Conservation (phyloP, 2,888 invertebrate species). For the Mongoloraphidia duomilia region DNA sequence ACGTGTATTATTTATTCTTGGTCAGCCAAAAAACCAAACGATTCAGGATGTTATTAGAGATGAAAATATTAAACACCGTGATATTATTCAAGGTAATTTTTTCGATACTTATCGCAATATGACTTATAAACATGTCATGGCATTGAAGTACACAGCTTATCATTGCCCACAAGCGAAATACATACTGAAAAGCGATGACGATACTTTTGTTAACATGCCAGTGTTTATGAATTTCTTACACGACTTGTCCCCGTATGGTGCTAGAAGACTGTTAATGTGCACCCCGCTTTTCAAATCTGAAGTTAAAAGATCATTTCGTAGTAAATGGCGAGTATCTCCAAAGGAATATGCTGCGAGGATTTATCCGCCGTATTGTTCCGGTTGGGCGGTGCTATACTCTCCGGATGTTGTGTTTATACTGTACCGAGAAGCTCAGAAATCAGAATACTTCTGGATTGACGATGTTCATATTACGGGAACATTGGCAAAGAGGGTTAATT, state of each 20-base stretch:
- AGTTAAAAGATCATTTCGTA: slow-evolving; percentile 46
- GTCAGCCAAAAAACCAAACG: slow-evolving; percentile 30
- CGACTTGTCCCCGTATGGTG: slow-evolving; percentile 43
- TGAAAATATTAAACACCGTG: slow-evolving; percentile 39
- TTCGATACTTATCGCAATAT: slow-evolving; percentile 65
- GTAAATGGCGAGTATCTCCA: slow-evolving; percentile 64
- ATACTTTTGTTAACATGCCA: slow-evolving; percentile 57
- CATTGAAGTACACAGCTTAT: slow-evolving; percentile 59
- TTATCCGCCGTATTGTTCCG: slow-evolving; percentile 66
- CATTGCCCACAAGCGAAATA: slow-evolving; percentile 53
- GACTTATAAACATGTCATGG: slow-evolving; percentile 75
- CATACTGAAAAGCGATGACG: slow-evolving; percentile 63
- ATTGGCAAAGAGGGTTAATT: slow-evolving; percentile 37
- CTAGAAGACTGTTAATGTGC: slow-evolving; percentile 48
- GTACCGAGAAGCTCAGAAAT: slow-evolving; percentile 37
- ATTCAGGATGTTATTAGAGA: slow-evolving; percentile 22
- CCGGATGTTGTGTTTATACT: slow-evolving; percentile 38
- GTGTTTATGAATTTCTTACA: slow-evolving; percentile 42
- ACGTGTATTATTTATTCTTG: slow-evolving; percentile 53
- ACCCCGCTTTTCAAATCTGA: slow-evolving; percentile 32
- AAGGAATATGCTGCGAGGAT: slow-evolving; percentile 44
- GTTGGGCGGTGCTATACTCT: slow-evolving; percentile 45
- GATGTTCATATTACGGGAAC: slow-evolving; percentile 56
- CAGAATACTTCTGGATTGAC: slow-evolving; percentile 59
- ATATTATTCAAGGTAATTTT: slow-evolving; percentile 64